phyloP scores from a whole-genome alignment of 1,140 invertebrate genomes.

The Tachypleus tridentatus region DNA sequence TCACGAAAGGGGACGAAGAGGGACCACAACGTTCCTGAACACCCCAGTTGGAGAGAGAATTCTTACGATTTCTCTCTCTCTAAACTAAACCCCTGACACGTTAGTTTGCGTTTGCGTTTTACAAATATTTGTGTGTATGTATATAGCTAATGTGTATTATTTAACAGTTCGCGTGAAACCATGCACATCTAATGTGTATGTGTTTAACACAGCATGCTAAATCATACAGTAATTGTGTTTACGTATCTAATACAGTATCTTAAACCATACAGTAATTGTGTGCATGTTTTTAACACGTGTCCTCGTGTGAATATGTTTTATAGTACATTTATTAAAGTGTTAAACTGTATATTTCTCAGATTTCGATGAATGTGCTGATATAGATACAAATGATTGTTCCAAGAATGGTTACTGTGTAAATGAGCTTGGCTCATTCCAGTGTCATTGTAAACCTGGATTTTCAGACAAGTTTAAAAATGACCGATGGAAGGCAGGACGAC shows the following conservation, averaged over 20 bases:
- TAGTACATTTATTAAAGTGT: conserved; percentile 1
- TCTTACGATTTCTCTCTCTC: too few relatives aligned
- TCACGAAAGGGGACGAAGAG: too few relatives aligned
- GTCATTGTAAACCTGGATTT: conserved; percentile 64
- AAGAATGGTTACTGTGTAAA: conserved; percentile 70
- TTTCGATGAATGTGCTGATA: conserved; percentile 72
- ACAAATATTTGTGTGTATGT: not conserved
- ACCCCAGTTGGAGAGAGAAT: too few relatives aligned
- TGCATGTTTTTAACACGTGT: too few relatives aligned
- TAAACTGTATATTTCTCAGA: conserved; percentile 42
- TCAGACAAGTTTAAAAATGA: conserved; percentile 43
- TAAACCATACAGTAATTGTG: too few relatives aligned
- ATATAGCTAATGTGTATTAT: not conserved
- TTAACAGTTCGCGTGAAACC: too few relatives aligned
- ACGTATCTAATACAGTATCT: too few relatives aligned
- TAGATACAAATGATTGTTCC: conserved; percentile 84
- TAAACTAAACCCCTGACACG: not conserved
- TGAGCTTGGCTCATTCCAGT: conserved; percentile 76
- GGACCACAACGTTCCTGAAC: too few relatives aligned
- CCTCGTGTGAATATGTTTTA: too few relatives aligned
- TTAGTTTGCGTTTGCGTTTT: not conserved
- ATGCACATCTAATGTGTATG: too few relatives aligned
- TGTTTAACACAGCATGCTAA: too few relatives aligned
- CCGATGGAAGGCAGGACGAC: conserved; percentile 49
- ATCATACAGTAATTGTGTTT: too few relatives aligned